Evolutionary conservation across 2,888 invertebrate genomes (phyloP).

Genomic region (Campoplex capitator): DNA sequence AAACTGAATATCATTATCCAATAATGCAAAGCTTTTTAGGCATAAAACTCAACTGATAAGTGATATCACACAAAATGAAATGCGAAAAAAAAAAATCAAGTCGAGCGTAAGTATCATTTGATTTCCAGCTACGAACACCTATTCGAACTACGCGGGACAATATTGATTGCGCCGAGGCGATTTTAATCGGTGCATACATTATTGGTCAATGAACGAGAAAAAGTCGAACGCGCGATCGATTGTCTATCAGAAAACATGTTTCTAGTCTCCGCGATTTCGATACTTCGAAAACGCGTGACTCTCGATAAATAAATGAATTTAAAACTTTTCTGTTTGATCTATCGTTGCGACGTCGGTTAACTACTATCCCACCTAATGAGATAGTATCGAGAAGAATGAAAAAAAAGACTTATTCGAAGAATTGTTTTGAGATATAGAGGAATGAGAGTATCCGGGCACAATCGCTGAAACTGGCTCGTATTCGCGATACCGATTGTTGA

Average conservation of each 20-base stretch:
- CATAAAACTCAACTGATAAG: slow-evolving; percentile 12
- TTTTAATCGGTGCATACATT: not conserved
- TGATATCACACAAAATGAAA: not conserved
- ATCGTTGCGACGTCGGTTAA: slow-evolving; percentile 30
- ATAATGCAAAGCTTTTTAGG: slow-evolving; percentile 34
- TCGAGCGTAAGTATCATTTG: slow-evolving; percentile 3
- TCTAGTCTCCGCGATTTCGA: slow-evolving; percentile 12
- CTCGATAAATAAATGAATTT: not conserved
- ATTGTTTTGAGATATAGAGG: not conserved
- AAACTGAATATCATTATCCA: slow-evolving; percentile 35
- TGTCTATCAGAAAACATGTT: not conserved
- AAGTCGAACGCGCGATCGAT: slow-evolving; percentile 6
- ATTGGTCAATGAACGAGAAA: not conserved
- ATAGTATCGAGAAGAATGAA: slow-evolving; percentile 25
- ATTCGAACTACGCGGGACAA: not conserved
- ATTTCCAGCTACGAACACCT: not conserved
- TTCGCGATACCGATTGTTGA: not conserved
- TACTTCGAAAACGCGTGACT: not conserved
- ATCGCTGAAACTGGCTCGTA: slow-evolving; percentile 10
- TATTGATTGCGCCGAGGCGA: not conserved
- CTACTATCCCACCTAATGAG: slow-evolving; percentile 37
- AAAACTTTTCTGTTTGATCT: slow-evolving; percentile 35
- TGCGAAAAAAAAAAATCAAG: not conserved
- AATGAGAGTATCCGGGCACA: not conserved
- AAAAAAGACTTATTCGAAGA: not conserved